Conservation (phyloP, 2,797 vertebrate species). For the Enteromius unitaeniatus region DNA sequence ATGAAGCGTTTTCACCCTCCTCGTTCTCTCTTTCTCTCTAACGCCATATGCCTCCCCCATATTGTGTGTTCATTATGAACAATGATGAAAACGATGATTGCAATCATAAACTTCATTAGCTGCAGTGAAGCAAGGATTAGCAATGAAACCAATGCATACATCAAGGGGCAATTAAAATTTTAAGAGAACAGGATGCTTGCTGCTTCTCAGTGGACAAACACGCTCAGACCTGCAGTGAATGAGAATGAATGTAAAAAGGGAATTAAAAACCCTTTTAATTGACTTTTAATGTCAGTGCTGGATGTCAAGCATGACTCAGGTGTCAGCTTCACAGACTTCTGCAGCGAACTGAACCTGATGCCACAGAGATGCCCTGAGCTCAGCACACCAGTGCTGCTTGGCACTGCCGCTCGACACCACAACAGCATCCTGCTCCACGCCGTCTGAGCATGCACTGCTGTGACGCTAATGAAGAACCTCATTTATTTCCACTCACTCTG, state of each 20-base stretch:
- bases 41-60: conserved; percentile 37
- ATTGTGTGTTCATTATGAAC: conserved; percentile 39
- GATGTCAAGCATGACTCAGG: conserved; percentile 8
- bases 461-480: conserved; percentile 1
- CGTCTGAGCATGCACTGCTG: conserved; percentile 2
- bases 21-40: neutral
- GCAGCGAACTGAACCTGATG: neutral
- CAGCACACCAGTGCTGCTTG: conserved; percentile 41
- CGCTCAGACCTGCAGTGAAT: neutral
- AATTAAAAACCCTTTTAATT: neutral
- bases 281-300: neutral
- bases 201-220: neutral
- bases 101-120: conserved; percentile 38
- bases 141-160: conserved; percentile 16
- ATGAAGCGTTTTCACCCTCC: conserved; percentile 9
- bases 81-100: conserved; percentile 28
- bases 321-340: neutral
- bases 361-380: conserved; percentile 47
- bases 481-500: conserved; percentile 23
- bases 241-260: neutral
- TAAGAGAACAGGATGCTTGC: conserved; percentile 29
- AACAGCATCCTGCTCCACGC: neutral
- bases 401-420: conserved; percentile 25
- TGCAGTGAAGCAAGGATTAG: conserved; percentile 27
- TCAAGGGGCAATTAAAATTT: conserved; percentile 11